Evolutionary conservation across 1,140 invertebrate genomes (phyloP).

Genomic region (Leptoteleia sp.): DNA sequence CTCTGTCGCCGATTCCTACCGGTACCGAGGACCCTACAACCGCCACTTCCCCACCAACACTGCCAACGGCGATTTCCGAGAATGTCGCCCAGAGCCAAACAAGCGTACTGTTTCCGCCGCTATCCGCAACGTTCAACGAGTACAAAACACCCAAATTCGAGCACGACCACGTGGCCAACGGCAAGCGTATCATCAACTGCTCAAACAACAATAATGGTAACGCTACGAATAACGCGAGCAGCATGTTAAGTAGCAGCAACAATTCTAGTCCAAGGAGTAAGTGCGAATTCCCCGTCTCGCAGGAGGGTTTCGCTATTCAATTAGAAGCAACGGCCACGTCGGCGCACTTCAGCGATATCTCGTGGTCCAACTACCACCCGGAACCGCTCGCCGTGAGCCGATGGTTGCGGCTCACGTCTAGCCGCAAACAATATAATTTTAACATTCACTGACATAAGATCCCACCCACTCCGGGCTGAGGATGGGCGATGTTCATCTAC

Average conservation of each 20-base stretch:
- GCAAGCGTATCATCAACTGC: constrained; percentile 72
- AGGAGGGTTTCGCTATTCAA: constrained; percentile 70
- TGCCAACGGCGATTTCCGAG: constrained; percentile 14
- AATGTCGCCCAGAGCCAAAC: not conserved
- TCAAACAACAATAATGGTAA: constrained; percentile 10
- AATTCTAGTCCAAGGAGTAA: constrained; percentile 67
- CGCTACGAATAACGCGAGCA: not conserved
- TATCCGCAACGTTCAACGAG: constrained; percentile 12
- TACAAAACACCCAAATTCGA: constrained; percentile 40
- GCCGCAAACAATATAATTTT: constrained; percentile 80
- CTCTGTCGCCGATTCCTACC: constrained; percentile 73
- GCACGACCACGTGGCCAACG: constrained; percentile 66
- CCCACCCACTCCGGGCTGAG: constrained; percentile 80
- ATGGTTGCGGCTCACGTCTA: constrained; percentile 79
- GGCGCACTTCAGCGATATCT: constrained; percentile 76
- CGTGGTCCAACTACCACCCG: constrained; percentile 79
- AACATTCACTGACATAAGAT: constrained; percentile 82
- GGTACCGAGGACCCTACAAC: constrained; percentile 3
- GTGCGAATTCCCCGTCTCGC: constrained; percentile 71
- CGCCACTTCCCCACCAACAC: constrained; percentile 2
- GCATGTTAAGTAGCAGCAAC: constrained; percentile 9
- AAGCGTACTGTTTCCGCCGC: constrained; percentile 5
- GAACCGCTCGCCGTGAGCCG: constrained; percentile 78
- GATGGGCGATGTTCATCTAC: constrained; percentile 71
- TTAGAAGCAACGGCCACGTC: constrained; percentile 76